Evolutionary conservation across 1,140 invertebrate genomes (phyloP).

Genomic region (Oppia nitens): DNA sequence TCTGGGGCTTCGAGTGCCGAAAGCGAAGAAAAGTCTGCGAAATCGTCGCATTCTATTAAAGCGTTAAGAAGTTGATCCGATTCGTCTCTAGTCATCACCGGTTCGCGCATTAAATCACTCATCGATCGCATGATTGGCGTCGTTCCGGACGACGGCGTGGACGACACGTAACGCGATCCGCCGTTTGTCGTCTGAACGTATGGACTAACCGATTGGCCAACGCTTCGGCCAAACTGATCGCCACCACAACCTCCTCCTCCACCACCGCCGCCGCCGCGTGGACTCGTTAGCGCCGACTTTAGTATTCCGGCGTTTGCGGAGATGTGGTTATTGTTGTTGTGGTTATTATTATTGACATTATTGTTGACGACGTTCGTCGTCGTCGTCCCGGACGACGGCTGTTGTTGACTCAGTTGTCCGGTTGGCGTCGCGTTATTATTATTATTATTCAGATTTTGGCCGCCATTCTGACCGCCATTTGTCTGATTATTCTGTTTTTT

Average conservation of each 20-base stretch:
- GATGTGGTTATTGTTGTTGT: not conserved
- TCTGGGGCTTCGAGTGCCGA: not conserved
- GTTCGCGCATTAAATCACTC: not conserved
- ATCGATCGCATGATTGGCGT: not conserved
- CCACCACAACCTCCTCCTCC: not conserved
- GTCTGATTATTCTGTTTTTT: conserved; percentile 46
- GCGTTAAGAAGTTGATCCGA: conserved; percentile 69
- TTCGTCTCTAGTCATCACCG: conserved; percentile 50
- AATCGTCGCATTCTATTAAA: conserved; percentile 81
- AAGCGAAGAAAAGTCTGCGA: conserved; percentile 56
- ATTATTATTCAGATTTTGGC: conserved; percentile 12
- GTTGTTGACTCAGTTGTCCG: not conserved
- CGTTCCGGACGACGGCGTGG: not conserved
- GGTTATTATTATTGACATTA: not conserved
- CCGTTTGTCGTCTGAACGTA: not conserved
- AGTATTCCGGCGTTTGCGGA: conserved; percentile 9
- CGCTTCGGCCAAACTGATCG: not conserved
- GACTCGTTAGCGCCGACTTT: conserved; percentile 11
- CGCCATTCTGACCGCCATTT: not conserved
- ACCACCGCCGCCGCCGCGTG: not conserved
- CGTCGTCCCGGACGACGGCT: not conserved
- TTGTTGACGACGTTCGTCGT: not conserved
- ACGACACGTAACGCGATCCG: not conserved
- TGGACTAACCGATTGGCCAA: not conserved
- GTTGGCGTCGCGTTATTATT: conserved; percentile 9